A percentile compares a stretch with the other conserved stretches of the same genome.
These are phyloP conservation scores for Caprella mutica DNA, from an alignment of 2,888 invertebrate species.

Conservation along the genomic window DNA sequence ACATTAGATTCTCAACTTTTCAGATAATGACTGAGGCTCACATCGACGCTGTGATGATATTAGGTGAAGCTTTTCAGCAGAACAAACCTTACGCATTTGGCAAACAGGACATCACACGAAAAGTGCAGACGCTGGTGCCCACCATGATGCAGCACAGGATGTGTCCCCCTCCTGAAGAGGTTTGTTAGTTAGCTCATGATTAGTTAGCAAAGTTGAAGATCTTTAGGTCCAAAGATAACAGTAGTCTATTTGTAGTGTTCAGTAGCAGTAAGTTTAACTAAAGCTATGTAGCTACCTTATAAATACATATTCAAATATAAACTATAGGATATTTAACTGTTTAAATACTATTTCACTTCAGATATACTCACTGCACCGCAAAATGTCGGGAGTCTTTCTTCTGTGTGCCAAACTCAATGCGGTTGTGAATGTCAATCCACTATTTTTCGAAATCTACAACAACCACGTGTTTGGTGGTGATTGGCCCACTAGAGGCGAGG, in stretches of 20 bases:
- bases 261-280: no score
- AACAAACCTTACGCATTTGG: constrained; percentile 77
- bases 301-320: no score
- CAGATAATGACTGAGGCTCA: constrained; percentile 88
- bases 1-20: not conserved
- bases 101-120: constrained; percentile 61
- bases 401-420: constrained; percentile 77
- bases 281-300: no score
- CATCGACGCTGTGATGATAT: constrained; percentile 89
- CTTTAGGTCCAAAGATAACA: not conserved
- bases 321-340: no score
- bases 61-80: constrained; percentile 82
- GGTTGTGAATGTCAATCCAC: constrained; percentile 64
- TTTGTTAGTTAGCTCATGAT: constrained; percentile 77
- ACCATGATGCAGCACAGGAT: constrained; percentile 86
- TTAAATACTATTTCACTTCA: not conserved
- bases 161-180: constrained; percentile 93
- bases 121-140: constrained; percentile 54
- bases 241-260: no score
- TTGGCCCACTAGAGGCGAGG: constrained; percentile 3
- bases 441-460: constrained; percentile 67
- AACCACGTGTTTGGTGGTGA: constrained; percentile 47
- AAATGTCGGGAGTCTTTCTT: constrained; percentile 88
- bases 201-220: constrained; percentile 51
- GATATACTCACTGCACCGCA: constrained; percentile 83